Base-by-base conservation (phyloP, 2,888 invertebrate genomes). In the Uloborus plumipes region DNA sequence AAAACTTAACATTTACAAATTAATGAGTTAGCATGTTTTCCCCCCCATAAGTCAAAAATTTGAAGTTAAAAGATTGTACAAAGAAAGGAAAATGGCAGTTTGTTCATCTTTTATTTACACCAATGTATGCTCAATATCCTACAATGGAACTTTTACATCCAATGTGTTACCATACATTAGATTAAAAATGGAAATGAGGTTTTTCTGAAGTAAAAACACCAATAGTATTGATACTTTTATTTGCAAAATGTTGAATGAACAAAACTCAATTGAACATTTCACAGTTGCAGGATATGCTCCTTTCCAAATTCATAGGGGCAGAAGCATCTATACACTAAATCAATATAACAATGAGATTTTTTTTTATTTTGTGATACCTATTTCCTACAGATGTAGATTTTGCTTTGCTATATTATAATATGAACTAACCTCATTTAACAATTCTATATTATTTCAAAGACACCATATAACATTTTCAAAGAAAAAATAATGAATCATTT, bases 171-270 rank as follows among this genome's bases (percentile, higher is more conserved):
- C 50, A 78, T 50, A 78, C 50, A 50, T 78, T 77, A 61, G 58
- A 50, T 49, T 64, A 59, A 62, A 62, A 62, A 71, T 78, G 78
- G 78, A 78, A 78, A 78, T 71, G 49, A 78, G 71, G 65, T 71
- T 78, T 77, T 77, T 64, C 78, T 65, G 71, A 79, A 79, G 66
- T 79, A 72, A 78, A 55, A 78, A 78, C 78, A 67, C 72, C 67
- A 14, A 66, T 73, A 73, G 66, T 62, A 22, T 53, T 53, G 61
- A 73, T 59, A 67, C n/a, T 66, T 62, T 79, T 79, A 73, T 73
- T 79, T 72, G 72, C 72, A 67, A 79, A 73, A 65, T 65, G 55
- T 61, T 66, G 53, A 61, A 67, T 61, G 53, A 51, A 78, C 49
- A 58, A 50, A 62, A 53, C 22, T 73, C 22, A 66, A 72, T n/a